Conservation (phyloP, 1,140 invertebrate species). For the Drosophila novamexicana region DNA sequence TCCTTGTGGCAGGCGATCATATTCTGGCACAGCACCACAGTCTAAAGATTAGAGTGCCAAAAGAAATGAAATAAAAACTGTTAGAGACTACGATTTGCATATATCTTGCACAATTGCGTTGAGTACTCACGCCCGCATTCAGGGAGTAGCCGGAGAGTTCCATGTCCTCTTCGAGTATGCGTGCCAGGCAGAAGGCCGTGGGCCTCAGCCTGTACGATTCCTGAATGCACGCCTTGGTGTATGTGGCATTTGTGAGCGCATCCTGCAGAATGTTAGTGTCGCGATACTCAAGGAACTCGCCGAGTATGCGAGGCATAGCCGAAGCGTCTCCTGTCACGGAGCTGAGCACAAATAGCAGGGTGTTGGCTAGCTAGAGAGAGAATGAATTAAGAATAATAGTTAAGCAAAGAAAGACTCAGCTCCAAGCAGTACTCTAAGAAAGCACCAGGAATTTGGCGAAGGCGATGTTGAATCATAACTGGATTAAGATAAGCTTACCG, state of each 20-base stretch:
- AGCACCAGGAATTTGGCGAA: too few relatives aligned
- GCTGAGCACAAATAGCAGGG: slow-evolving; percentile 91
- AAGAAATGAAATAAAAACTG: neutral
- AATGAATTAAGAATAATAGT: too few relatives aligned
- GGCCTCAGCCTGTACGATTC: slow-evolving; percentile 94
- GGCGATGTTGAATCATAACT: too few relatives aligned
- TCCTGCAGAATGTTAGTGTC: slow-evolving; percentile 87
- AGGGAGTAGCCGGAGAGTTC: slow-evolving; percentile 91
- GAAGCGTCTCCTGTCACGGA: slow-evolving; percentile 89
- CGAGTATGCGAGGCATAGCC: slow-evolving; percentile 90
- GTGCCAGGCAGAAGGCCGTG: slow-evolving; percentile 92
- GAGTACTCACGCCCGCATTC: slow-evolving; percentile 89
- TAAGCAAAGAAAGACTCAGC: too few relatives aligned
- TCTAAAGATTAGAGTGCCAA: slow-evolving; percentile 85
- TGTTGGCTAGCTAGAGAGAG: slow-evolving; percentile 90
- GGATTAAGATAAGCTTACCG: slow-evolving; percentile 87
- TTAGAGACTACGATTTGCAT: neutral
- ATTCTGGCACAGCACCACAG: slow-evolving; percentile 93
- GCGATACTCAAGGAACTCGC: slow-evolving; percentile 88
- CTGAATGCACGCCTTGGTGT: slow-evolving; percentile 93
- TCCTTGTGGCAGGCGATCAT: slow-evolving; percentile 92
- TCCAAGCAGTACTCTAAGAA: too few relatives aligned
- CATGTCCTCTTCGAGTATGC: slow-evolving; percentile 91
- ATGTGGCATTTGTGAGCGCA: slow-evolving; percentile 88
- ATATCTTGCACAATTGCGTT: neutral